These are phyloP conservation scores for Scaptomyza hsui DNA, from an alignment of 1,140 invertebrate genomes.

Conservation along the genomic window DNA sequence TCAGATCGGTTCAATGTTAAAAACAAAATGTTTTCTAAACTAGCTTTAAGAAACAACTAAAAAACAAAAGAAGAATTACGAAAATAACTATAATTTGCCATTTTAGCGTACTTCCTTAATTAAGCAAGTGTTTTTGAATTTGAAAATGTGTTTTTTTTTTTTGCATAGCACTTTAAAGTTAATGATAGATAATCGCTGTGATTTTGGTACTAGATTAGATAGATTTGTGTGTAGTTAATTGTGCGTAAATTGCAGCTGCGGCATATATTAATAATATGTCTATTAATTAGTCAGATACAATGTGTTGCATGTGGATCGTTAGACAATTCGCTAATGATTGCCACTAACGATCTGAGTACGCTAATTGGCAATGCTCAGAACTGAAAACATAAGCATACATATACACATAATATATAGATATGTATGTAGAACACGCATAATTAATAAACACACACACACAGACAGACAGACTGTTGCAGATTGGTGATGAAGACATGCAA, in stretches of 20 bases:
- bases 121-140: not conserved
- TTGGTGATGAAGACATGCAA: slow-evolving; percentile 42
- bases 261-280: slow-evolving; percentile 24
- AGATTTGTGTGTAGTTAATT: slow-evolving; percentile 17
- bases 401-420: slow-evolving; percentile 3
- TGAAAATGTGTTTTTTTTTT: not conserved
- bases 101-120: not conserved
- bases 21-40: no score
- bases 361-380: slow-evolving; percentile 45
- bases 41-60: no score
- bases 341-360: slow-evolving; percentile 43
- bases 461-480: not conserved
- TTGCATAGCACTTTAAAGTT: not conserved
- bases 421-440: slow-evolving; percentile 6
- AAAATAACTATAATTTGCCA: not conserved
- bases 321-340: slow-evolving; percentile 49
- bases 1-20: no score
- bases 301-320: slow-evolving; percentile 42
- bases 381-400: slow-evolving; percentile 9
- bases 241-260: slow-evolving; percentile 26
- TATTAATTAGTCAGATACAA: slow-evolving; percentile 40
- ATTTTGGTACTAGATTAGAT: slow-evolving; percentile 5
- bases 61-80: no score
- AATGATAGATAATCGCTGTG: slow-evolving; percentile 15
- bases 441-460: slow-evolving; percentile 16